Conservation (phyloP, 2,888 invertebrate genomes). For the Halocaridina rubra region DNA sequence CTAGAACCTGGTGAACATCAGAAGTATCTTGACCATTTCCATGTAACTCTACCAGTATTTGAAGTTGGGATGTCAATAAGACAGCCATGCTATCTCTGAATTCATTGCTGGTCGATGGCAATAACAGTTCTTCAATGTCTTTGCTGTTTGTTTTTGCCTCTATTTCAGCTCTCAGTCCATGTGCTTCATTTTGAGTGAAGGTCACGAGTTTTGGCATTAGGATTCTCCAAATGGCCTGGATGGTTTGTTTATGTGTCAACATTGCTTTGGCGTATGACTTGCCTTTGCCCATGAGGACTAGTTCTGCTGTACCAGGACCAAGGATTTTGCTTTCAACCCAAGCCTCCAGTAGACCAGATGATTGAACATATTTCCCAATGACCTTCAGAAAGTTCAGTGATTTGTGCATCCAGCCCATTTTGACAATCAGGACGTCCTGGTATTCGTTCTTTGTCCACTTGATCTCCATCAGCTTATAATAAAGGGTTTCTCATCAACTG, state of each 20-base stretch:
- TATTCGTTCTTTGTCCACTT: too few relatives aligned
- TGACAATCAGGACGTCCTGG: neutral
- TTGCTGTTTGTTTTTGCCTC: too few relatives aligned
- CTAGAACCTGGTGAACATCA: conserved; percentile 25
- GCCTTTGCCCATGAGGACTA: neutral
- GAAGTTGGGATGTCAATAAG: conserved; percentile 15
- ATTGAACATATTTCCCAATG: neutral
- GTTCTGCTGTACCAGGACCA: too few relatives aligned
- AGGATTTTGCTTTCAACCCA: too few relatives aligned
- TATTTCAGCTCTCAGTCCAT: too few relatives aligned
- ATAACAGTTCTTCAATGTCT: neutral
- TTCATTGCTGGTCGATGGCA: neutral
- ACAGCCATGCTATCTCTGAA: conserved; percentile 7
- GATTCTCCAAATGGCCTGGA: neutral
- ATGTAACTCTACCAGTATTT: conserved; percentile 20
- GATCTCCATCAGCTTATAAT: too few relatives aligned
- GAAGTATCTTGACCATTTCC: conserved; percentile 23
- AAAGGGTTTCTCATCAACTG: conserved; percentile 24
- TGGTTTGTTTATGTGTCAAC: neutral
- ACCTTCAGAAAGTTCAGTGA: neutral
- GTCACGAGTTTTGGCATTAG: neutral
- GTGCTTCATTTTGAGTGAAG: conserved; percentile 7
- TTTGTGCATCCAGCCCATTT: neutral
- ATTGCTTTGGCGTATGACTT: conserved; percentile 19
- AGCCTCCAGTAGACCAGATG: too few relatives aligned